Evolutionary conservation across 1,140 invertebrate genomes (phyloP).

Genomic region (Drusus annulatus): DNA sequence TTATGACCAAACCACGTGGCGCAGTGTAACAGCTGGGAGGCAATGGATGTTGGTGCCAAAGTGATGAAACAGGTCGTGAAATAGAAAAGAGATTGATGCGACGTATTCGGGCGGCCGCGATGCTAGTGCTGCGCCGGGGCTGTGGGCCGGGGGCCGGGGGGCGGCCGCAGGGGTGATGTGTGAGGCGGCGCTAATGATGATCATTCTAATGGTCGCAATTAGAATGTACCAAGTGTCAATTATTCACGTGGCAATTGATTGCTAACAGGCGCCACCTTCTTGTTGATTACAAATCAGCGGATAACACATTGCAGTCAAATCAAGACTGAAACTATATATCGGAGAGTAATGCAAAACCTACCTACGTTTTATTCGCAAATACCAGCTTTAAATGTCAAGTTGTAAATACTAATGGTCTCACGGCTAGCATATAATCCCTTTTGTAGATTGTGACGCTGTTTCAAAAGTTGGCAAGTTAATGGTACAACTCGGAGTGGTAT

Average conservation of each 20-base stretch:
- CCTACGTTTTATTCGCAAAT: no score
- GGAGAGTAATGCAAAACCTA: no score
- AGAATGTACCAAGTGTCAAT: constrained; percentile 13
- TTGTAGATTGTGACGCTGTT: no score
- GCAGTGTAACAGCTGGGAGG: background rate
- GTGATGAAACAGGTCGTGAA: constrained; percentile 43
- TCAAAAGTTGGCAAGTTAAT: no score
- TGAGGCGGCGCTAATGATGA: constrained; percentile 11
- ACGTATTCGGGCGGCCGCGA: background rate
- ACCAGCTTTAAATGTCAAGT: no score
- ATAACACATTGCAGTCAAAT: background rate
- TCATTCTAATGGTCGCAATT: constrained; percentile 22
- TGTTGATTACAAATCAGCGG: constrained; percentile 8
- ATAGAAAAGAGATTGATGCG: constrained; percentile 41
- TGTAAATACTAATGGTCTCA: no score
- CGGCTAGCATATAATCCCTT: no score
- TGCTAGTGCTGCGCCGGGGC: background rate
- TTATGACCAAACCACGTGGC: background rate
- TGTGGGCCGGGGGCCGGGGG: background rate
- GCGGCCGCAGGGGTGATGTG: background rate
- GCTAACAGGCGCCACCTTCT: constrained; percentile 3
- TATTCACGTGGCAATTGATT: constrained; percentile 21
- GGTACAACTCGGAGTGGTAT: no score
- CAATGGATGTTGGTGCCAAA: constrained; percentile 39
- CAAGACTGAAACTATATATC: no score